These are phyloP conservation scores for Ptyas mucosa DNA, from an alignment of 2,113 vertebrate genomes.

Conservation along the genomic window DNA sequence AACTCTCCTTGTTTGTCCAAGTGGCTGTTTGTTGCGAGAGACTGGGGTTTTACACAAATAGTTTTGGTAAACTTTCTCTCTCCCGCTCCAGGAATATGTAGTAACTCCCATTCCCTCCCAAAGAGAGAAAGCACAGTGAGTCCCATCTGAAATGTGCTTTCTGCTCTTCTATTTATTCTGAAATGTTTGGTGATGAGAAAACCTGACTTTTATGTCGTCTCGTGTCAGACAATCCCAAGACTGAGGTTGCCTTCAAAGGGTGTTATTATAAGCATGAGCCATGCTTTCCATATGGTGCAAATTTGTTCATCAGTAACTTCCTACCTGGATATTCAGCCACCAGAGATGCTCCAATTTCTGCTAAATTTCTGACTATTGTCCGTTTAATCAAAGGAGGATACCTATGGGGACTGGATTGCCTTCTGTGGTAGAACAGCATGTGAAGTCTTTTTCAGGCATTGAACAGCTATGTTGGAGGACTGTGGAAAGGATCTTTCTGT, in stretches of 20 bases:
- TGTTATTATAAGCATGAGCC: not conserved
- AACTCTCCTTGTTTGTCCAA: not conserved
- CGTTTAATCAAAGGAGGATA: conserved; percentile 18
- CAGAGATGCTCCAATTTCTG: not conserved
- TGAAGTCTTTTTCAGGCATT: not conserved
- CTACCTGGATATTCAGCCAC: not conserved
- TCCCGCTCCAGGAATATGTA: not conserved
- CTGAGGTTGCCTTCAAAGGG: not conserved
- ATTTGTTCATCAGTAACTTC: not conserved
- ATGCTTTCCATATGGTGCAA: conserved; percentile 4
- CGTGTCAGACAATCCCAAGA: not conserved
- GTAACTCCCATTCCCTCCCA: not conserved
- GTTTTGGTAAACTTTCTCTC: not conserved
- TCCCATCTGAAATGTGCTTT: not conserved
- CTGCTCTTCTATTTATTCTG: not conserved
- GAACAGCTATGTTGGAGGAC: not conserved
- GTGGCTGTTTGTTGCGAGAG: not conserved
- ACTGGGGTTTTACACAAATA: not conserved
- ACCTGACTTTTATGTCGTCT: not conserved
- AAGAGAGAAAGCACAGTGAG: not conserved
- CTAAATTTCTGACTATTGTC: conserved; percentile 19
- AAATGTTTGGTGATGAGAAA: conserved; percentile 3
- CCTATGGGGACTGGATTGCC: not conserved
- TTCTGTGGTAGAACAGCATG: not conserved
- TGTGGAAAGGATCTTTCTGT: rapidly evolving